Evolutionary conservation across 1,140 invertebrate species (phyloP).

Genomic region (Drosophila ohnishii): DNA sequence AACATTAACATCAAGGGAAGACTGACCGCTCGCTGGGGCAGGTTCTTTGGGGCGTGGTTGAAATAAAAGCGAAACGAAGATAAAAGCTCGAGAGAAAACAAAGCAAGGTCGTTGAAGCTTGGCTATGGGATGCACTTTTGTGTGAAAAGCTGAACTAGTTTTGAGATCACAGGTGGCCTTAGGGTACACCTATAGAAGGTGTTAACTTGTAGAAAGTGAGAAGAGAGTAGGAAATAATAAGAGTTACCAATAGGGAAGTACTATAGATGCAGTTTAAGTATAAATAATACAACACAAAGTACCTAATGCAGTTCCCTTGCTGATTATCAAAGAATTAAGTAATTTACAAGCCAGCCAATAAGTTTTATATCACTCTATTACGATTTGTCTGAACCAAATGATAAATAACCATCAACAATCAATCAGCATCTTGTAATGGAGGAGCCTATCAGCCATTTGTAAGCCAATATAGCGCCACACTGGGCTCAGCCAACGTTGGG

Average conservation of each 20-base stretch:
- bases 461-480: slow-evolving; percentile 39
- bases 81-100: slow-evolving; percentile 42
- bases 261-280: neutral
- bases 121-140: slow-evolving; percentile 20
- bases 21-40: slow-evolving; percentile 20
- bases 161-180: slow-evolving; percentile 10
- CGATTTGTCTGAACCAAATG: slow-evolving; percentile 15
- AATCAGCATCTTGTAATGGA: slow-evolving; percentile 40
- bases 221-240: neutral
- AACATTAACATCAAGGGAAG: slow-evolving; percentile 40
- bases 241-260: neutral
- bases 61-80: slow-evolving; percentile 13
- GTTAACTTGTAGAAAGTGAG: slow-evolving; percentile 1
- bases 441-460: slow-evolving; percentile 19
- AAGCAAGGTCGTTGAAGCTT: slow-evolving; percentile 61
- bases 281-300: neutral
- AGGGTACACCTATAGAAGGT: neutral
- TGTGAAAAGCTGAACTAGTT: slow-evolving; percentile 9
- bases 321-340: neutral
- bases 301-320: neutral
- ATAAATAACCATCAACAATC: slow-evolving; percentile 43
- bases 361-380: slow-evolving; percentile 9
- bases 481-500: slow-evolving; percentile 41
- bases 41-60: slow-evolving; percentile 57
- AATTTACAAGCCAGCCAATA: neutral